Conservation (phyloP, 2,113 vertebrate genomes). For the Synchiropus splendidus region DNA sequence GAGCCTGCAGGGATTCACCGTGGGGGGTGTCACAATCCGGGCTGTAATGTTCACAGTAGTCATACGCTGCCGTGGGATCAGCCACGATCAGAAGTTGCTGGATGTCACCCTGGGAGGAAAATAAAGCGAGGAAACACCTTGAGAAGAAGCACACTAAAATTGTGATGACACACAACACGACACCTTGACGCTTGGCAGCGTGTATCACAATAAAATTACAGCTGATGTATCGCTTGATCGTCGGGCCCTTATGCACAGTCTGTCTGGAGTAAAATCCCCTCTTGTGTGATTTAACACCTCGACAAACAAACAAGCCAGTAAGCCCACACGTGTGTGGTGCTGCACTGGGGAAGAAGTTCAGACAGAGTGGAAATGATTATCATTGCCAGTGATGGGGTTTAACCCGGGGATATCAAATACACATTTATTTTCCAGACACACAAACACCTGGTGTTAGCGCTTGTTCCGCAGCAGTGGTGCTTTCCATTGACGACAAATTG, state of each 20-base stretch:
- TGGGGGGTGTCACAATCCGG: constrained; percentile 88
- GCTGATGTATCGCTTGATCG: not conserved
- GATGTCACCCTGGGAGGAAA: constrained; percentile 84
- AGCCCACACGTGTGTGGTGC: constrained; percentile 8
- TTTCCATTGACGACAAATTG: too few species aligned
- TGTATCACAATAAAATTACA: constrained; percentile 32
- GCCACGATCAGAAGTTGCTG: constrained; percentile 87
- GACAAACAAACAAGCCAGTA: constrained; percentile 14
- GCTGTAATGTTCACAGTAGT: constrained; percentile 96
- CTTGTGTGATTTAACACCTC: constrained; percentile 29
- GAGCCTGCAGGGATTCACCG: constrained; percentile 77
- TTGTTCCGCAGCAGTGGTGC: not conserved
- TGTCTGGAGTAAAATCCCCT: constrained; percentile 22
- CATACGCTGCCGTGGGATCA: constrained; percentile 87
- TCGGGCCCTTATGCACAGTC: constrained; percentile 21
- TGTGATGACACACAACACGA: constrained; percentile 4
- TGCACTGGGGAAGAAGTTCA: constrained; percentile 28
- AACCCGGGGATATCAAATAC: constrained; percentile 32
- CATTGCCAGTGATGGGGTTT: constrained; percentile 27
- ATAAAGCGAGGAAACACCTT: constrained; percentile 5
- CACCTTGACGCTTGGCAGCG: constrained; percentile 20
- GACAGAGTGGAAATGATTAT: constrained; percentile 28
- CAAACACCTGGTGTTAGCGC: not conserved
- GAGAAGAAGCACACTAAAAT: not conserved
- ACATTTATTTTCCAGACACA: constrained; percentile 17